A percentile compares a stretch with the other conserved stretches of the same genome.
phyloP scores from a whole-genome alignment of 2,113 vertebrate genomes.

The Phalacrocorax aristotelis region DNA sequence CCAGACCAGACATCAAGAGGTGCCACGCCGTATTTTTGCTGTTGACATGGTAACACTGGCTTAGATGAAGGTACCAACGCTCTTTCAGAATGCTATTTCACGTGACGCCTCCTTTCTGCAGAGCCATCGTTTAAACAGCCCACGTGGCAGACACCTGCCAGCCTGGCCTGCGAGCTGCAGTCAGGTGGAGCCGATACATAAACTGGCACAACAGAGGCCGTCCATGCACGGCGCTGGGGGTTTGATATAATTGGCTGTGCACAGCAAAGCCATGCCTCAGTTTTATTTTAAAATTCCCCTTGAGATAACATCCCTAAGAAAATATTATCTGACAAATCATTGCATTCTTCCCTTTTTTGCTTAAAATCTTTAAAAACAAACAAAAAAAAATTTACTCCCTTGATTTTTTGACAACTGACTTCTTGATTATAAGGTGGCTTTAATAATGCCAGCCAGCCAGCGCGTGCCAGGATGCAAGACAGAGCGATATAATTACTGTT shows the following conservation, averaged over 20 bases:
- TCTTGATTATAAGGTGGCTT: background rate
- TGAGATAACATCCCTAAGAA: background rate
- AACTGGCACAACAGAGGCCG: background rate
- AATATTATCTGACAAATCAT: background rate
- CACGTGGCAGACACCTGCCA: background rate
- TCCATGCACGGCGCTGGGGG: background rate
- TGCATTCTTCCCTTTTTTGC: background rate
- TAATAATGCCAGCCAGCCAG: background rate
- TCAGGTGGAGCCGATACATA: background rate
- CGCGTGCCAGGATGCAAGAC: background rate
- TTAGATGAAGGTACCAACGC: background rate
- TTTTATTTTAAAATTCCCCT: background rate
- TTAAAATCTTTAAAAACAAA: background rate
- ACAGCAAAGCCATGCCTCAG: background rate
- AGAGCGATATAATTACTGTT: background rate
- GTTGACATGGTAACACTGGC: background rate
- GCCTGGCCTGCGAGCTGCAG: too few species aligned
- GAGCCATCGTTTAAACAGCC: background rate
- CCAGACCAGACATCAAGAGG: fast-evolving
- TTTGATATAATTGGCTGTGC: background rate
- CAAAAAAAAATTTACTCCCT: background rate
- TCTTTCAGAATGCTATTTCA: background rate
- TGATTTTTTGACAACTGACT: background rate
- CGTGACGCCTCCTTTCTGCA: background rate
- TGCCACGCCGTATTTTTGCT: background rate